These are phyloP conservation scores for Eumeta japonica DNA, from an alignment of 1,140 invertebrate genomes.

Conservation along the genomic window DNA sequence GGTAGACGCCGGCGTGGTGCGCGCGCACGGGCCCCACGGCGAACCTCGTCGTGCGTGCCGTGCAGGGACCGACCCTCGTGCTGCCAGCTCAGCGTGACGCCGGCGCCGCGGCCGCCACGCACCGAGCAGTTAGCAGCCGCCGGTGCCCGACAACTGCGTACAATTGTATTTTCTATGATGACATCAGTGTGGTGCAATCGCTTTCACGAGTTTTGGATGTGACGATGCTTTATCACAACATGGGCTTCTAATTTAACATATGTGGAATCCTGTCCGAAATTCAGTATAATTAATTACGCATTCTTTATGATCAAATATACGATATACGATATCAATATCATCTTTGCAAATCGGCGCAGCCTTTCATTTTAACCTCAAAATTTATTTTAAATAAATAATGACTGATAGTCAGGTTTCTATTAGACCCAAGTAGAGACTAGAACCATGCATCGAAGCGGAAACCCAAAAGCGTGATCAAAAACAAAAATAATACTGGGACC, in stretches of 20 bases:
- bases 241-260: background rate
- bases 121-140: conserved; percentile 43
- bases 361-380: too few relatives aligned
- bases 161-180: too few relatives aligned
- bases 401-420: too few relatives aligned
- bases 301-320: too few relatives aligned
- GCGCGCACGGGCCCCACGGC: conserved; percentile 34
- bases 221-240: background rate
- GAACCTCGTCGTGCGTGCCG: conserved; percentile 34
- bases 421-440: too few relatives aligned
- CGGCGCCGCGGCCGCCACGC: conserved; percentile 35
- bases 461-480: too few relatives aligned
- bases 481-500: too few relatives aligned
- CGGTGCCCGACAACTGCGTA: conserved; percentile 39
- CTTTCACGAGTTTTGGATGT: background rate
- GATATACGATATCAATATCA: too few relatives aligned
- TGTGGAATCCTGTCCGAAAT: background rate
- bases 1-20: conserved; percentile 42
- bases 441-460: too few relatives aligned
- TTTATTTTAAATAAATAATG: too few relatives aligned
- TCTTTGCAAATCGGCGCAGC: too few relatives aligned
- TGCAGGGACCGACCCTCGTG: conserved; percentile 45
- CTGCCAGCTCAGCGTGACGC: conserved; percentile 41
- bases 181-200: background rate
- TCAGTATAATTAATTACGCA: background rate